Base-by-base conservation (phyloP, 2,888 invertebrate genomes). In the Oligia strigilis region DNA sequence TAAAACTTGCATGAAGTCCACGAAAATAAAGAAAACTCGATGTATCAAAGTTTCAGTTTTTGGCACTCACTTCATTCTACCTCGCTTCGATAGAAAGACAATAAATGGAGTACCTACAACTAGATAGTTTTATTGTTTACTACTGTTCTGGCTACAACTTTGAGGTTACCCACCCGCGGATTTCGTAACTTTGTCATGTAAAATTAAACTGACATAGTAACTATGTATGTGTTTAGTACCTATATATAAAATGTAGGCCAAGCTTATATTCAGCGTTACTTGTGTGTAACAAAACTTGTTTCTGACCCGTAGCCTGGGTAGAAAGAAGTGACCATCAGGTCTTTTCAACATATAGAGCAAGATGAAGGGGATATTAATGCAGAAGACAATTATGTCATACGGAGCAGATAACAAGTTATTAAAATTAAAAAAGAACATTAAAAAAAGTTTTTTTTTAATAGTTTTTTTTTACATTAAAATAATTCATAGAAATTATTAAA, bases 61-160 rank as follows among this genome's bases (percentile, higher is more conserved):
- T 86, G 77, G 72, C 80, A 85, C 80, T 52, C 77, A 75, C 72
- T 83, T 72, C 74, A 75, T 71, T 72, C 49, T 66, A 60, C 69
- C 71, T 67, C 75, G 70, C 75, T 80, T 55, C 67, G 17, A 77
- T 83, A 62, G 69, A 46, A 64, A 75, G 52, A 75, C 69, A 75
- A 73, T 77, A 79, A 79, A 85, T 82, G 49, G 49, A 82, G 55
- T 73, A 67, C 29, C 29, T 29, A 29, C 40, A 52, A 72, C 76
- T 52, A 52, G 40, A 40, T 72, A 75, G 77, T 86, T 85, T 72
- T 79, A 83, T 75, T 77, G 69, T 77, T 85, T 77, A 79, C 73
- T 78, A 72, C 73, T 72, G 23, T 55, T 72, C 74, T 73, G 46
- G 49, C 46, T 60, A 29, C 3, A 62, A 83, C 69, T 77, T 77